Conservation (phyloP, 2,113 vertebrate species). For the Spea multiplicata region DNA sequence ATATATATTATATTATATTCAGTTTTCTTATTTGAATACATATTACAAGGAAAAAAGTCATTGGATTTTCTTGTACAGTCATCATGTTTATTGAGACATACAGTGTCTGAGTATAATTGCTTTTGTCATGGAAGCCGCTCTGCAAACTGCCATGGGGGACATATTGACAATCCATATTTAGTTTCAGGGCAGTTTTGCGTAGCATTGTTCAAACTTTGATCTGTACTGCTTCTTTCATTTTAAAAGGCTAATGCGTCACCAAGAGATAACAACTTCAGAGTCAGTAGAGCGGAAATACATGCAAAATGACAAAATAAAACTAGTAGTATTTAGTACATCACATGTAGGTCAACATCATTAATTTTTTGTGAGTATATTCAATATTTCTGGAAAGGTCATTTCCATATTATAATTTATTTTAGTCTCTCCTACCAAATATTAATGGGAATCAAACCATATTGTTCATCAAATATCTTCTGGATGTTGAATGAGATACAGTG, state of each 20-base stretch:
- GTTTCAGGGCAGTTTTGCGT: slow-evolving; percentile 24
- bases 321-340: not conserved
- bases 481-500: too few relatives aligned
- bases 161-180: slow-evolving; percentile 46
- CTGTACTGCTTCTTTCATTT: slow-evolving; percentile 28
- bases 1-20: too few relatives aligned
- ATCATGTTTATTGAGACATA: slow-evolving; percentile 44
- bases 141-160: slow-evolving; percentile 21
- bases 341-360: slow-evolving; percentile 18
- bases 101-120: slow-evolving; percentile 39
- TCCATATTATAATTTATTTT: too few relatives aligned
- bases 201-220: slow-evolving; percentile 27
- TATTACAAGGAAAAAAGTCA: not conserved
- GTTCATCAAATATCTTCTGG: too few relatives aligned
- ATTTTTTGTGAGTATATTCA: not conserved
- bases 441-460: too few relatives aligned
- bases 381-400: too few relatives aligned
- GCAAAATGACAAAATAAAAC: slow-evolving; percentile 13
- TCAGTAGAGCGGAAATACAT: slow-evolving; percentile 30
- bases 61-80: slow-evolving; percentile 10
- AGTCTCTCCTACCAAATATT: too few relatives aligned
- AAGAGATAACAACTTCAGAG: slow-evolving; percentile 9
- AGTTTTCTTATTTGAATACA: not conserved
- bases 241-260: slow-evolving; percentile 39
- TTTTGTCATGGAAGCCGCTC: slow-evolving; percentile 36